phyloP scores from a whole-genome alignment of 2,113 vertebrate species.

The Zosterops japonicus region DNA sequence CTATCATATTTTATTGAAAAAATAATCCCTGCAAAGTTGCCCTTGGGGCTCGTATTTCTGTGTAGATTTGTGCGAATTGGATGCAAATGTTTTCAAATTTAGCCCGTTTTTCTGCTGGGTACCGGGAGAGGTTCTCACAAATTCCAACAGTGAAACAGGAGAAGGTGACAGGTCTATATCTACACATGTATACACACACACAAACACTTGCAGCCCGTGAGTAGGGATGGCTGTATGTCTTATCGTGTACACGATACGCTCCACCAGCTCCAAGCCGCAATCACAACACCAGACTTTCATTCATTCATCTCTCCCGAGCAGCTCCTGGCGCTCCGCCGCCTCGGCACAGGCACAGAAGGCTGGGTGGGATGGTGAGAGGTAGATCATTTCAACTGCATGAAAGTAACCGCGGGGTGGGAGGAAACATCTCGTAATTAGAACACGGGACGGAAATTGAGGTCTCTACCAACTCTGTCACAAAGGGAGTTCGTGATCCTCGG shows the following conservation, averaged over 20 bases:
- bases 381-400: conserved; percentile 19
- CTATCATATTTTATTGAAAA: not conserved
- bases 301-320: conserved; percentile 22
- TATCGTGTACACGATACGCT: not conserved
- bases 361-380: conserved; percentile 47
- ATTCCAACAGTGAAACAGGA: not conserved
- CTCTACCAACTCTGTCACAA: not conserved
- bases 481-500: not conserved
- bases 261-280: not conserved
- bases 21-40: not conserved
- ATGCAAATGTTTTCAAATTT: not conserved
- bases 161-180: fast-evolving
- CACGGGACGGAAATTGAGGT: conserved; percentile 8
- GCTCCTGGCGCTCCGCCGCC: not conserved
- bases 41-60: not conserved
- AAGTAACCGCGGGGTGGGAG: conserved; percentile 38
- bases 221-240: not conserved
- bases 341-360: conserved; percentile 3
- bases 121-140: not conserved
- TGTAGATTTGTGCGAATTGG: not conserved
- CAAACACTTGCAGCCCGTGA: not conserved
- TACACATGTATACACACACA: fast-evolving
- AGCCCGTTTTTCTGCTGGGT: not conserved
- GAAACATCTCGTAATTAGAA: conserved; percentile 4
- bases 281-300: conserved; percentile 1